phyloP scores from a whole-genome alignment of 2,888 invertebrate genomes.

The Tiliacea citrago region DNA sequence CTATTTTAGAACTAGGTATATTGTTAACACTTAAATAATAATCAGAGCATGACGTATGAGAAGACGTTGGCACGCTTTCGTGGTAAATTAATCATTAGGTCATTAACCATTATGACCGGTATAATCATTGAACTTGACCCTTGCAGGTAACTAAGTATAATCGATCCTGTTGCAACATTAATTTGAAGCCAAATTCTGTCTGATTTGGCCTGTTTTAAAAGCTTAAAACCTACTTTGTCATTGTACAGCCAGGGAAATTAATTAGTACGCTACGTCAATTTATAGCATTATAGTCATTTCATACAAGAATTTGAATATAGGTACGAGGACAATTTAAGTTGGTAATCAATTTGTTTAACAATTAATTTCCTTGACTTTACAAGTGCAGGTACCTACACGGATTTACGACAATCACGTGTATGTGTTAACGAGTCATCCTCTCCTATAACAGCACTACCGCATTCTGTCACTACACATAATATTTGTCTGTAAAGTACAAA shows the following conservation, averaged over 20 bases:
- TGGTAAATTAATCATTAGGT: neutral
- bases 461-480: conserved; percentile 1
- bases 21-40: neutral
- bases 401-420: neutral
- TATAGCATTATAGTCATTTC: neutral
- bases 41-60: neutral
- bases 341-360: neutral
- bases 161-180: neutral
- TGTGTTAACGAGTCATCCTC: neutral
- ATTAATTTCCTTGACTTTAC: neutral
- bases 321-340: neutral
- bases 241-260: neutral
- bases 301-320: neutral
- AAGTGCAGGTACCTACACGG: neutral
- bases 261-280: neutral
- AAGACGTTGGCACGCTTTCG: neutral
- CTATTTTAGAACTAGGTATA: neutral
- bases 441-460: neutral
- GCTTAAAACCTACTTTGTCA: neutral
- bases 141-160: neutral
- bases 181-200: neutral
- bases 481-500: neutral
- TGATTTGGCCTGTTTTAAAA: neutral
- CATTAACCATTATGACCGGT: neutral
- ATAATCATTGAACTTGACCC: neutral